These are phyloP conservation scores for Apotomis turbidana DNA, from an alignment of 2,888 invertebrate species.

Conservation along the genomic window DNA sequence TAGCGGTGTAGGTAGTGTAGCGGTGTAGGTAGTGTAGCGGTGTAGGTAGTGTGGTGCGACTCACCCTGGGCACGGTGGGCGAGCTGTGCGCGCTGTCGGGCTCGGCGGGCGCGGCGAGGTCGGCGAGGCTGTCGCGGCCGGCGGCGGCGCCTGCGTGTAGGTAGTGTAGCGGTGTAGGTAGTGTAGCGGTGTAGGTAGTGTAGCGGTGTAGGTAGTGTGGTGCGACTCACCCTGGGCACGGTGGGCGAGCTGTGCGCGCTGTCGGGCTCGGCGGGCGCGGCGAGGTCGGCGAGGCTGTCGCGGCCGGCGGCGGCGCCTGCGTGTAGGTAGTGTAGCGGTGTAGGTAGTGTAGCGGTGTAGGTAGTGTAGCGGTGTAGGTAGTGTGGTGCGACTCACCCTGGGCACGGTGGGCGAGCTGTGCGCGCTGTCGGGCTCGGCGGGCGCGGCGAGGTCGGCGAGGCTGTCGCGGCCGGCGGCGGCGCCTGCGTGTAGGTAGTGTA, in stretches of 20 bases:
- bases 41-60: too few relatives aligned
- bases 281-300: conserved; percentile 89
- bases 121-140: conserved; percentile 87
- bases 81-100: conserved; percentile 95
- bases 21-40: too few relatives aligned
- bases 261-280: conserved; percentile 90
- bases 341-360: too few relatives aligned
- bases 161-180: too few relatives aligned
- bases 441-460: conserved; percentile 88
- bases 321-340: too few relatives aligned
- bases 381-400: too few relatives aligned
- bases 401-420: conserved; percentile 93
- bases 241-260: conserved; percentile 95
- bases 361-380: too few relatives aligned
- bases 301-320: conserved; percentile 80
- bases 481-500: conserved; percentile 56
- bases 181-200: too few relatives aligned
- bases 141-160: conserved; percentile 75
- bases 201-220: too few relatives aligned
- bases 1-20: too few relatives aligned
- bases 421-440: conserved; percentile 93
- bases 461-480: conserved; percentile 85
- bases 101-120: conserved; percentile 88
- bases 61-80: conserved; percentile 85
- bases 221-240: conserved; percentile 60